Evolutionary conservation across 1,140 invertebrate species (phyloP), one percentile per base, ranked within the genome.

Genomic region (Asbolus verrucosus): DNA sequence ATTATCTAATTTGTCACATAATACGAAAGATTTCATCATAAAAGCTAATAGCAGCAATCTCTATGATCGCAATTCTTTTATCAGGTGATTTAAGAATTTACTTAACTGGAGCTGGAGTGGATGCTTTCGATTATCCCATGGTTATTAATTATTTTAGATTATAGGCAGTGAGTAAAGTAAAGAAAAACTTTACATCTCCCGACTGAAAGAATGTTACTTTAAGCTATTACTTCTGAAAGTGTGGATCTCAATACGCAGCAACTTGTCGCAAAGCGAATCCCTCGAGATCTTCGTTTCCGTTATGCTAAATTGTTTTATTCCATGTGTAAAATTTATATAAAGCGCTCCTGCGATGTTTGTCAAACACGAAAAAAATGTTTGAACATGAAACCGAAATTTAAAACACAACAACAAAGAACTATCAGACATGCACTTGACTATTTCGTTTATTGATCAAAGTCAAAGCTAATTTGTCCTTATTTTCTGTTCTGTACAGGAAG

Each of bases 361-460:
- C 5, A 11, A 3, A 36, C 27, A 36, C 11, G 33, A 36, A 36
- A 36, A 2, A 11, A 36, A 2, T 36, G 5, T 11, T 11, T 36
- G 3, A 11, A 11, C 11, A 36, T 36, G 11, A 36, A 36, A 36
- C 6, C 11, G n/a, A 36, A 6, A 36, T 36, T n/a, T 8, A 11
- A 36, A 36, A 8, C 11, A 5, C 5, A 36, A 30, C 27, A 4
- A 30, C 27, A 30, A 30, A 30, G 27, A 30, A 30, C 27, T 5
- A 30, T 5, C 27, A 30, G 9, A 30, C 27, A 4, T 30, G 9
- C 4, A 30, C n/a, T 11, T 2, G 5, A 8, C 2, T 36, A 36
- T n/a, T 36, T 36, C 33, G 11, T 36, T 36, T 36, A 36, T 36
- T 36, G 33, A 36, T 36, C 33, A 8, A n/a, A 4, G 33, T 36